These are phyloP conservation scores for Rhinichthys osculus DNA, from an alignment of 2,797 vertebrate species.

Conservation along the genomic window DNA sequence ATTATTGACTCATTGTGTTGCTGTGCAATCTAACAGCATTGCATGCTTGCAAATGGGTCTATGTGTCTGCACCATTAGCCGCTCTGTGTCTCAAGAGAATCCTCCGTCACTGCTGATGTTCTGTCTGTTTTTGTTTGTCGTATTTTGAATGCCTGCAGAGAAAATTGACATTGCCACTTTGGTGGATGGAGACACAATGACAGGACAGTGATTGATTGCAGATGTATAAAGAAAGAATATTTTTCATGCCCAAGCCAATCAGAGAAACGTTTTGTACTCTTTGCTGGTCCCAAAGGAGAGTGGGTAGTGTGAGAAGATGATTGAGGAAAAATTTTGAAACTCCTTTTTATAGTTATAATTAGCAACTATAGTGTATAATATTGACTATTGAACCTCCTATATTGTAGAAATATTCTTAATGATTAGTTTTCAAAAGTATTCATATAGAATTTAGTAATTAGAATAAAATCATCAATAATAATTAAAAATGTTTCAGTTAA, in stretches of 20 bases:
- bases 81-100: slow-evolving; percentile 65
- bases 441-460: background rate
- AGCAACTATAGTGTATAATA: slow-evolving; percentile 29
- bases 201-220: slow-evolving; percentile 74
- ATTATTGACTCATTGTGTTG: slow-evolving; percentile 72
- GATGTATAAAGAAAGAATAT: slow-evolving; percentile 64
- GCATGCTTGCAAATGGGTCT: slow-evolving; percentile 62
- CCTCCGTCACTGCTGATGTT: slow-evolving; percentile 65
- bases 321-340: slow-evolving; percentile 1
- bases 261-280: slow-evolving; percentile 64
- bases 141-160: slow-evolving; percentile 57
- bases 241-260: slow-evolving; percentile 39
- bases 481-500: background rate
- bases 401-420: background rate
- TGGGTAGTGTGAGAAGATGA: slow-evolving; percentile 43
- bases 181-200: slow-evolving; percentile 55
- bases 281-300: slow-evolving; percentile 58
- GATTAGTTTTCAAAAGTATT: background rate
- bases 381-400: background rate
- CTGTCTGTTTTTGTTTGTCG: slow-evolving; percentile 57
- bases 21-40: slow-evolving; percentile 63
- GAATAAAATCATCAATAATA: background rate
- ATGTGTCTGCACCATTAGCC: slow-evolving; percentile 67
- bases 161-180: slow-evolving; percentile 64
- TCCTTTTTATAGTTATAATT: slow-evolving; percentile 24